Percentiles rank a stretch among this genome's conserved stretches.
phyloP scores from a whole-genome alignment of 2,797 vertebrate species.

The Lithobates pipiens region DNA sequence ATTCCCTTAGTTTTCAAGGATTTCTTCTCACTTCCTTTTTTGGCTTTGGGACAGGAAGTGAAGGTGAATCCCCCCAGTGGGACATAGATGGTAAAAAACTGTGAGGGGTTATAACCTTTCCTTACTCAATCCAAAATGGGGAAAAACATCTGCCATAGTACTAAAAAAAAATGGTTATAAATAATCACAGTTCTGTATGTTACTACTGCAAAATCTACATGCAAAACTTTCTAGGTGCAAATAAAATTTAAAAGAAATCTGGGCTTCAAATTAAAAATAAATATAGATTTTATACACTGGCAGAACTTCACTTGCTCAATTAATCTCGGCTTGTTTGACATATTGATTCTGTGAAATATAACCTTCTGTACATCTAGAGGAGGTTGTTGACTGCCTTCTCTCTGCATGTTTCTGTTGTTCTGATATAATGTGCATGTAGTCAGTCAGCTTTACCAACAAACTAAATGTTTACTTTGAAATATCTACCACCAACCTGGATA shows the following conservation, averaged over 20 bases:
- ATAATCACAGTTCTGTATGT: neutral
- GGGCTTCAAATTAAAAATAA: slow-evolving; percentile 12
- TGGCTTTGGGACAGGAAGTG: too few relatives aligned
- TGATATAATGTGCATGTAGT: neutral
- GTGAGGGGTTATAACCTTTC: too few relatives aligned
- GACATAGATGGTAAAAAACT: too few relatives aligned
- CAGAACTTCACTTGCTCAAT: slow-evolving; percentile 9
- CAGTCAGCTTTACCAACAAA: neutral
- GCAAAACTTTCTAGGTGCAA: neutral
- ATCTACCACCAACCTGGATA: neutral
- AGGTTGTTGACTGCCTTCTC: slow-evolving; percentile 9
- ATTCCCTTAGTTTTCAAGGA: too few relatives aligned
- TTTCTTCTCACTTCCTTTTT: too few relatives aligned
- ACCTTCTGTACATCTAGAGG: slow-evolving; percentile 1
- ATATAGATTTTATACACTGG: slow-evolving; percentile 14
- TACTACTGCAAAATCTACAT: neutral
- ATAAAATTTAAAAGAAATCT: neutral
- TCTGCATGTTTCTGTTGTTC: neutral
- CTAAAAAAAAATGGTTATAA: too few relatives aligned
- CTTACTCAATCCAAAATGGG: too few relatives aligned
- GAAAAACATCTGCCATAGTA: too few relatives aligned
- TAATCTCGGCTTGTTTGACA: slow-evolving; percentile 16
- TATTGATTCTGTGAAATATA: slow-evolving; percentile 11
- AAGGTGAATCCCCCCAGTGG: too few relatives aligned
- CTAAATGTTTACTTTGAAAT: neutral